Base-by-base conservation (phyloP, 1,140 invertebrate genomes). In the Drosophila santomea region DNA sequence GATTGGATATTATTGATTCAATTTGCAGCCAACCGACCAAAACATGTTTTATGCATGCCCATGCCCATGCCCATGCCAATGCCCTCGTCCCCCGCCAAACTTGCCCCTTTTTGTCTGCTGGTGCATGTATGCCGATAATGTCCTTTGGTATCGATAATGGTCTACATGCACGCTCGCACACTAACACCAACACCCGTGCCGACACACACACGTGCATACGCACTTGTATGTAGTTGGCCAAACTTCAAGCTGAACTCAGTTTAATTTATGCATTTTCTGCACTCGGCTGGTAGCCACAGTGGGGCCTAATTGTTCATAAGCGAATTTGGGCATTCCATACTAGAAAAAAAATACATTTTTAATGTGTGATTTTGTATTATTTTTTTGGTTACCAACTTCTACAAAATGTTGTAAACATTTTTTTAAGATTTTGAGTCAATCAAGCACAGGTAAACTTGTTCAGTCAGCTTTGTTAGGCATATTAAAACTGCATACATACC, bases 1-100 rank as follows among this genome's bases (percentile, higher is more conserved):
- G 82, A 90, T 90, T 90, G 86, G 86, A 90, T 90, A 90, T 90
- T 90, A 90, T 90, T 90, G 86, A 90, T 90, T 90, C 86, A 90
- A 90, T 90, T 90, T 90, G 79, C 86, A 80, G 83, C 80, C 83
- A 89, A 77, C 74, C 66, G 74, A 78, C 72, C 79, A 74, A 86
- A 72, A 77, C 86, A 88, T 88, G 83, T 88, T 89, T 89, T 88
- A 88, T 88, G 84, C 84, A 88, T 88, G 68, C 64, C 50, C 63
- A 59, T 73, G 55, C 15, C 41, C 66, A 88, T 88, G 67, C 61
- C 50, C 60, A 51, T 63, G 59, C 61, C 50, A 57, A 51, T 63
- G 59, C n/a, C 43, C 59, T 17, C 32, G 35, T 17, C 11, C 39
- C 15, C 7, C 15, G 44, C 38, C 23, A 6, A 25, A 25, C 44